Conservation (phyloP, 1,140 invertebrate species). For the Cardiocondyla obscurior region DNA sequence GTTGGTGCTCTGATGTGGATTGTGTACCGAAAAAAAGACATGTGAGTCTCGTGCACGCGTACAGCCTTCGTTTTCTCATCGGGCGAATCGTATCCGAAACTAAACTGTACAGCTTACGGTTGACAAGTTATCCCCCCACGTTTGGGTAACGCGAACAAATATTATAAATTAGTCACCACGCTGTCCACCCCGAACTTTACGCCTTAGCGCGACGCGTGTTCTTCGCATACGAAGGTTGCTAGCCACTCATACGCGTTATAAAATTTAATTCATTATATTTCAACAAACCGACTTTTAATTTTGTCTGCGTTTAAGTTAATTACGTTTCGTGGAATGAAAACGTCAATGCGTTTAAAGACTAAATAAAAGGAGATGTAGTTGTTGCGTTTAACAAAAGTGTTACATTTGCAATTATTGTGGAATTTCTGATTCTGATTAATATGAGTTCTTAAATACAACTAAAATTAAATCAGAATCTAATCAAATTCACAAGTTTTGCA, state of each 20-base stretch:
- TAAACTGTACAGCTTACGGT: constrained; percentile 5
- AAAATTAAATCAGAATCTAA: no score
- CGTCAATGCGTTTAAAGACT: no score
- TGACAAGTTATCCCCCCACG: constrained; percentile 17
- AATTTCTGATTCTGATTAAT: no score
- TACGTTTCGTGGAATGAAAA: no score
- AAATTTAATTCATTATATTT: no score
- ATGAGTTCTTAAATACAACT: no score
- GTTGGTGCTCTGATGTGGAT: background rate
- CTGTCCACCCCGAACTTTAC: background rate
- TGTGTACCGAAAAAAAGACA: background rate
- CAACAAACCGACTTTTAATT: no score
- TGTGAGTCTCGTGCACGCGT: background rate
- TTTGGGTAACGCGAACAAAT: background rate
- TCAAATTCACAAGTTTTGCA: no score
- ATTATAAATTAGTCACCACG: constrained; percentile 25
- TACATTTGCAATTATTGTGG: no score
- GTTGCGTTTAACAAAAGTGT: no score
- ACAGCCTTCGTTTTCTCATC: background rate
- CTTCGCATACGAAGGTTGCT: background rate
- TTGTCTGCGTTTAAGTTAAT: background rate
- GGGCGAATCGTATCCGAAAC: background rate
- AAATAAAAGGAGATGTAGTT: no score
- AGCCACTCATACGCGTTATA: no score
- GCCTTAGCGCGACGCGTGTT: background rate